Percentiles rank a stretch among this genome's conserved stretches.
Evolutionary conservation across 2,888 invertebrate species (phyloP).

Genomic region (Drosophila lacicola): DNA sequence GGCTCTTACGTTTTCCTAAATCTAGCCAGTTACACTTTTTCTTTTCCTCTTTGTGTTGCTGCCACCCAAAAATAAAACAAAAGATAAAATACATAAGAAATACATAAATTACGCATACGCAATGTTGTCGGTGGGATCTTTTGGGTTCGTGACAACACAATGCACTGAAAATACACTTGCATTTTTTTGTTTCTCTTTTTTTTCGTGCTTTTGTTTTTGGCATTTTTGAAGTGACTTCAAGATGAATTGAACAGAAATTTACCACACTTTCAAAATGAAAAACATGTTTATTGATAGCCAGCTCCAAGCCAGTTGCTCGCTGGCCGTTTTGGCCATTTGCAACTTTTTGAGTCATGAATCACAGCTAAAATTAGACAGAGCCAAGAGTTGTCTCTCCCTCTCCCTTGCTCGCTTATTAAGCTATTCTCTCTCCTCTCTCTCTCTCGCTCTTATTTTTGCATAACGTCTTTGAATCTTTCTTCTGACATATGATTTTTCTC

Average conservation of each 20-base stretch:
- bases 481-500: constrained; percentile 28
- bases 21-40: constrained; percentile 33
- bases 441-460: constrained; percentile 59
- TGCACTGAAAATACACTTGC: constrained; percentile 55
- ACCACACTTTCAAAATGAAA: constrained; percentile 63
- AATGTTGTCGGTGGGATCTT: constrained; percentile 42
- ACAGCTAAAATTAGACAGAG: constrained; percentile 71
- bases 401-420: constrained; percentile 3
- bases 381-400: constrained; percentile 24
- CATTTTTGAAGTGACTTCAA: constrained; percentile 18
- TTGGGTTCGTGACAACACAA: constrained; percentile 47
- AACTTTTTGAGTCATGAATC: constrained; percentile 65
- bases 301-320: constrained; percentile 37
- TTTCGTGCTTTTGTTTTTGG: constrained; percentile 24
- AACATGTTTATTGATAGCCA: constrained; percentile 68
- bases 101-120: constrained; percentile 61
- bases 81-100: constrained; percentile 16
- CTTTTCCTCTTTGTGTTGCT: constrained; percentile 45
- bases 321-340: constrained; percentile 45
- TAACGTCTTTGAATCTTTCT: constrained; percentile 45
- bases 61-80: constrained; percentile 35
- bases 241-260: constrained; percentile 48
- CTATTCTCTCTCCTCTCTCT: constrained; percentile 4
- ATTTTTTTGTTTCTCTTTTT: constrained; percentile 31
- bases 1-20: constrained; percentile 13